Evolutionary conservation across 2,797 vertebrate species (phyloP), one percentile per base, ranked within the genome.

Genomic region (Pachyuromys duprasi): DNA sequence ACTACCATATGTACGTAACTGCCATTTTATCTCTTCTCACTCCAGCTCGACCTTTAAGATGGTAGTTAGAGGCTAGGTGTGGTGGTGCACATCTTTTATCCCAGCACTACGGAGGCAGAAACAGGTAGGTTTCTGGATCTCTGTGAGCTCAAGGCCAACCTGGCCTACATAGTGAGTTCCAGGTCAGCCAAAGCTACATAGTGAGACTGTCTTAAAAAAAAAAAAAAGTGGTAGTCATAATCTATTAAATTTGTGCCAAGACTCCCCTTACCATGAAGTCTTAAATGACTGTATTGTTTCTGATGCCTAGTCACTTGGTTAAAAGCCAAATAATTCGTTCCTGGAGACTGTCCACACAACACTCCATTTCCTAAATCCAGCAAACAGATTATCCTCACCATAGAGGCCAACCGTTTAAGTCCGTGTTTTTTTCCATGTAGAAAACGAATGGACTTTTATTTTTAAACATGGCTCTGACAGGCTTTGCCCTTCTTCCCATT

Each of bases 231-330:
- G 28, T 86, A 15, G 17, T 57, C 42, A 22, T 63, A 53, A 53
- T 36, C 28, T 49, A 70, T 86, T 87, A 90, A 53, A 93, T 88
- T 90, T 84, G 26, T 91, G 36, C 81, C 5, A 63, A 45, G 33
- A 33, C 15, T n/a, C 6, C 39, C 90, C 60, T 90, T 42, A 5
- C 28, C 31, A 28, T 74, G 20, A 53, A 81, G 78, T 63, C 72
- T 79, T 36, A 69, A 89, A 79, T 65, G 45, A 74, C 26, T 65
- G 22, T 5, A 36, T 3, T 67, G 11, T 74, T 75, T 69, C 31
- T 53, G n/a, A 75, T 45, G 12, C 49, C 69, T 12, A 8, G 67
- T 26, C 53, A 14, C 5, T 49, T 24, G 22, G 17, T 70, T 70
- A 39, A 86, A 45, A 65, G 4, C 39, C 2, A 72, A 76, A 74